Percentiles rank a stretch among this genome's conserved stretches.
phyloP scores from a whole-genome alignment of 2,888 invertebrate species.

The Melinaea marsaeus region DNA sequence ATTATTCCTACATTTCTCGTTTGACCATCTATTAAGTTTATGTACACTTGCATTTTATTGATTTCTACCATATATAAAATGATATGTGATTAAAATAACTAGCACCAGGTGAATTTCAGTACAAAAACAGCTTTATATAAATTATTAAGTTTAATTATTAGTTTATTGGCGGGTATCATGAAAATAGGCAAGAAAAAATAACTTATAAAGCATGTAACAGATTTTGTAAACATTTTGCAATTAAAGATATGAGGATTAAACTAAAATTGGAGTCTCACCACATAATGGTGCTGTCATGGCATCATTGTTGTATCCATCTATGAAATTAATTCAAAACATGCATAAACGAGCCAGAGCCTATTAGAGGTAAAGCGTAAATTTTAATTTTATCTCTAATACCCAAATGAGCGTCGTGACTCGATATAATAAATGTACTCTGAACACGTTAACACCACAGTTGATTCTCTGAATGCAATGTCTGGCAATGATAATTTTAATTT shows the following conservation, averaged over 20 bases:
- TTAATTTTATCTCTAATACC: no score
- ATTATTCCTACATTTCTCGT: constrained; percentile 70
- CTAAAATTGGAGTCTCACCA: no score
- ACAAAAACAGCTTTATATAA: no score
- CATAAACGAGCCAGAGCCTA: constrained; percentile 64
- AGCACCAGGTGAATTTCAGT: no score
- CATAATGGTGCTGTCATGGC: background rate
- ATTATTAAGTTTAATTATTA: no score
- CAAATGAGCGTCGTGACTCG: constrained; percentile 39
- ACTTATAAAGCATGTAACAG: no score
- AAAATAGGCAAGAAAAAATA: no score
- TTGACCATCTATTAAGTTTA: constrained; percentile 48
- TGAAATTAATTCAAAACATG: constrained; percentile 73
- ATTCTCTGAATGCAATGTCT: constrained; percentile 43
- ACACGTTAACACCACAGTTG: constrained; percentile 65
- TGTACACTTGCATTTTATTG: background rate
- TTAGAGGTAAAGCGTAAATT: no score
- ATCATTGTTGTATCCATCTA: constrained; percentile 57
- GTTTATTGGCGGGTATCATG: no score
- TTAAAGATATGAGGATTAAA: no score
- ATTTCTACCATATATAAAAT: background rate
- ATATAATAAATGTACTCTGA: constrained; percentile 74
- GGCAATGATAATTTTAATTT: constrained; percentile 19
- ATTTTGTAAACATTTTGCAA: no score
- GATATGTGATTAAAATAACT: no score